Base-by-base conservation (phyloP, 2,797 vertebrate species). In the Calcarius lapponicus region DNA sequence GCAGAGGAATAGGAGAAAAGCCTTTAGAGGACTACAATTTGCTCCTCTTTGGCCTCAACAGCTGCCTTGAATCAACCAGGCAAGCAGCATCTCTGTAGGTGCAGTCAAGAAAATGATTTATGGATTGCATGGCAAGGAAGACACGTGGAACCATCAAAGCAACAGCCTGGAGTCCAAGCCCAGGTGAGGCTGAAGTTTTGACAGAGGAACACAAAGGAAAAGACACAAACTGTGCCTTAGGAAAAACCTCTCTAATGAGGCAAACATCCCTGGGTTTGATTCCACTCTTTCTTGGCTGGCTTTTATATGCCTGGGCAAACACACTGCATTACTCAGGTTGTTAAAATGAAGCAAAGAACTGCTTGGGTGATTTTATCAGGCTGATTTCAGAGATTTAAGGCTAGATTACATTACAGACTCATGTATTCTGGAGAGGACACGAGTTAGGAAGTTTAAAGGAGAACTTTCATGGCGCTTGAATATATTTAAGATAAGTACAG, bases 381-480 rank as follows among this genome's bases (percentile, higher is more conserved):
- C 69, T 70, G 72, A 86, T 45, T 90, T 84, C 56, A 90, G 38
- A 93, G 76, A 90, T 83, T 74, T 65, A 76, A 90, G 45, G 69
- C 8, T 62, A 73, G 81, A 90, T 94, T 69, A 69, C 40, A 40
- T 65, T 86, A 31, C 16, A 94, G 76, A 84, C 24, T 72, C 34
- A 8, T 6, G 56, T 34, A 53, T 40, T 81, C 70, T 86, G 29
- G 65, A 69, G 43, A 84, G 31, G n/a, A 69, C 76, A 72, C 0
- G 4, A 45, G 22, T 12, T 48, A 20, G 9, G 34, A 74, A 86
- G 80, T 69, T 47, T 34, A 80, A 78, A 83, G 29, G 40, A 80
- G 40, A 91, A 70, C 58, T 90, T 82, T 45, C 62, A 36, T 7
- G 17, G 61, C 3, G 4, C 11, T 72, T 62, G 54, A 93, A 90